A percentile compares a stretch with the other conserved stretches of the same genome.
Conservation (phyloP, 1,140 invertebrate genomes). For the Hylyphantes graminicola region DNA sequence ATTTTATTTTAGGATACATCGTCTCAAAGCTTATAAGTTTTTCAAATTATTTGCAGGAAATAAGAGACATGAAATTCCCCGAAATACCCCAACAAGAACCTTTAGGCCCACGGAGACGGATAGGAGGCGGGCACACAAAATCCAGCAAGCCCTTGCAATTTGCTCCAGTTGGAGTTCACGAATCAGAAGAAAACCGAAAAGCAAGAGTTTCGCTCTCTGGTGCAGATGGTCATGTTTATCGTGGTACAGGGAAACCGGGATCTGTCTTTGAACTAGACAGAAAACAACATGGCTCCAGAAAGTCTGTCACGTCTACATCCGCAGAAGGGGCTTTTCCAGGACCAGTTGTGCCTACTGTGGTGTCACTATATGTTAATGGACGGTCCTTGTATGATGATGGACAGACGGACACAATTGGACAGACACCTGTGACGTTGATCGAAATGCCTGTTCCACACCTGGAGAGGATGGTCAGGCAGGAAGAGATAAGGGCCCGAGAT, state of each 20-base stretch:
- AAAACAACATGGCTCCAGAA: neutral
- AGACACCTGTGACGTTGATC: neutral
- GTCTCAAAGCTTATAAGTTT: too few species aligned
- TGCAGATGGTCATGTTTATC: constrained; percentile 11
- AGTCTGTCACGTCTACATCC: too few species aligned
- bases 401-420: too few species aligned
- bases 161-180: neutral
- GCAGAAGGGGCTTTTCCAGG: neutral
- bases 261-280: neutral
- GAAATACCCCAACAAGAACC: neutral
- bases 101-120: neutral
- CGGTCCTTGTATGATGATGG: neutral
- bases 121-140: constrained; percentile 22
- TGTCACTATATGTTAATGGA: constrained; percentile 5
- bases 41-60: constrained; percentile 3
- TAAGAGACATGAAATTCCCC: constrained; percentile 9
- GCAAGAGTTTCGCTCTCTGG: neutral
- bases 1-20: too few species aligned
- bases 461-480: neutral
- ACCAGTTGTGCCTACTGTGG: neutral
- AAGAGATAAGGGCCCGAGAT: neutral
- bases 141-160: neutral
- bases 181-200: neutral
- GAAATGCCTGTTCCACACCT: neutral
- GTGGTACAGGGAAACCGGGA: neutral